Conservation (phyloP, 2,113 vertebrate species). For the Dicerorhinus sumatrensis region DNA sequence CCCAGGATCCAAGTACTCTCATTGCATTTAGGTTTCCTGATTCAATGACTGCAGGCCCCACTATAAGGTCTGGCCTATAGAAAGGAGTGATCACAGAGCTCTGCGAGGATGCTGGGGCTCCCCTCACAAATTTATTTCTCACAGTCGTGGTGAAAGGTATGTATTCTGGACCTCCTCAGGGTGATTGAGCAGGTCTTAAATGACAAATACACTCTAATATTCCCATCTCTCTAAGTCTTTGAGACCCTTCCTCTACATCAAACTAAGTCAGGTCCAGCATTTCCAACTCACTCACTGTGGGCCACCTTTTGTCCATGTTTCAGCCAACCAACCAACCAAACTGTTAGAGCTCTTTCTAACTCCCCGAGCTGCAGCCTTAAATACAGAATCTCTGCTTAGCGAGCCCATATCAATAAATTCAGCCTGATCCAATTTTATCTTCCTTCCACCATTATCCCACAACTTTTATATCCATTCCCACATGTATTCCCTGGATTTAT, state of each 20-base stretch:
- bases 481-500: background rate
- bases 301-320: background rate
- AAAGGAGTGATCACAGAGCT: background rate
- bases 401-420: background rate
- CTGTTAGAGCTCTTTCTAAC: no score
- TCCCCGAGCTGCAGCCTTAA: no score
- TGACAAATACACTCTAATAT: background rate
- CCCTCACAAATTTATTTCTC: background rate
- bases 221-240: background rate
- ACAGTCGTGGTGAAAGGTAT: background rate
- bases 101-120: background rate
- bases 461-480: background rate
- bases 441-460: background rate
- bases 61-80: background rate
- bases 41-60: background rate
- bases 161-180: background rate
- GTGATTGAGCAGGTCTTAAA: background rate
- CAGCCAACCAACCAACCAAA: background rate
- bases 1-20: background rate
- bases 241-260: background rate
- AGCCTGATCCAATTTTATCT: background rate
- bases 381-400: background rate
- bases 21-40: background rate
- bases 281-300: background rate
- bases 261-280: background rate